Conservation (phyloP, 2,797 vertebrate genomes). For the Phoeniculus purpureus region DNA sequence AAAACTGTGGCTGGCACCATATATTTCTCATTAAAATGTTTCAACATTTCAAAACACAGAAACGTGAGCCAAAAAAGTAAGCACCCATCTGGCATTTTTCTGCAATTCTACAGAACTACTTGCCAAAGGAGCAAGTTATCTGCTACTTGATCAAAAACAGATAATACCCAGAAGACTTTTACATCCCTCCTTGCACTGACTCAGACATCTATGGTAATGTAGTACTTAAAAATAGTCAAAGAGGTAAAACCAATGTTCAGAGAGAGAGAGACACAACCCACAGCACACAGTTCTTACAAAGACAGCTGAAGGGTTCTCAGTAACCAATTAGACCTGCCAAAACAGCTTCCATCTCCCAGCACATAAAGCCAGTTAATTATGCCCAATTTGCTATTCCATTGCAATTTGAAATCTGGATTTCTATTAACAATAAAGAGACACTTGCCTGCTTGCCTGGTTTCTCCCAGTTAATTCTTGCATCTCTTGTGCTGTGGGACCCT, state of each 20-base stretch:
- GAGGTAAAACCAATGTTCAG: neutral
- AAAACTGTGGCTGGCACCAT: conserved; percentile 10
- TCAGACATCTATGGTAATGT: neutral
- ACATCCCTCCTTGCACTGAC: neutral
- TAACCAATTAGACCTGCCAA: neutral
- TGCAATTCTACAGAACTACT: neutral
- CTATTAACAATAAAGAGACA: neutral
- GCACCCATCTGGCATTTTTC: conserved; percentile 30
- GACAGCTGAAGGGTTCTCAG: neutral
- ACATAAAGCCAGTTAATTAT: neutral
- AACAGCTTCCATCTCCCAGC: neutral
- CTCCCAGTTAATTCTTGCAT: neutral
- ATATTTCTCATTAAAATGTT: conserved; percentile 22
- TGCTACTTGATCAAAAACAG: neutral
- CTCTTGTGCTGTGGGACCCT: neutral
- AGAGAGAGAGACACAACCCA: neutral
- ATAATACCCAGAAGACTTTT: neutral
- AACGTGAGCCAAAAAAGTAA: conserved; percentile 9
- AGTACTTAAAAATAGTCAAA: neutral
- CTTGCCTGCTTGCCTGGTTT: neutral
- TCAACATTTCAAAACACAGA: conserved; percentile 38
- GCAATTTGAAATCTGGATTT: neutral
- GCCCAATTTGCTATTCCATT: neutral
- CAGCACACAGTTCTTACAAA: neutral
- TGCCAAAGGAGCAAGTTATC: neutral